Conservation (phyloP, 2,113 vertebrate species). For the Nyctereutes procyonoides region DNA sequence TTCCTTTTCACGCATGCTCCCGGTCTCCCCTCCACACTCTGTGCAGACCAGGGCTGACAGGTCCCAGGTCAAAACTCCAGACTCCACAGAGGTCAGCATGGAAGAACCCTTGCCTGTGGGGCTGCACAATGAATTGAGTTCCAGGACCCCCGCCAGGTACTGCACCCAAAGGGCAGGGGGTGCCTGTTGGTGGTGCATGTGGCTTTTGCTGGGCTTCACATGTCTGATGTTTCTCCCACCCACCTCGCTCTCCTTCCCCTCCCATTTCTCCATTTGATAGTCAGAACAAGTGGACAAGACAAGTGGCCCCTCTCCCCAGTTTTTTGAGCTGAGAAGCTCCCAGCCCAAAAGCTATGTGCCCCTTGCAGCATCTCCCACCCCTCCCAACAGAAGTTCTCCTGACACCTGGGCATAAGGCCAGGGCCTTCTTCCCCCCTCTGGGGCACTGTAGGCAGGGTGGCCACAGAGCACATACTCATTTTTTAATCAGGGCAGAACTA, state of each 20-base stretch:
- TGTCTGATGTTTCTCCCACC: conserved; percentile 8
- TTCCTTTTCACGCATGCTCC: accelerated
- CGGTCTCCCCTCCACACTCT: neutral
- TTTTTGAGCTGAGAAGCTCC: neutral
- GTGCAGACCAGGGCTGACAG: neutral
- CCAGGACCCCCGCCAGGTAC: neutral
- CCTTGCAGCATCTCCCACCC: neutral
- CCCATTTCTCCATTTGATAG: neutral
- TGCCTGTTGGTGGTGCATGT: neutral
- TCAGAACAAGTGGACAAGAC: neutral
- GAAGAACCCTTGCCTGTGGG: neutral
- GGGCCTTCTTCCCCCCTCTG: neutral
- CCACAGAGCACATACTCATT: no score
- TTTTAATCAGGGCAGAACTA: neutral
- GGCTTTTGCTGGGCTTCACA: conserved; percentile 25
- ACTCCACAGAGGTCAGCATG: neutral
- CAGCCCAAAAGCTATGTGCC: neutral
- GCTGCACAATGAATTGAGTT: neutral
- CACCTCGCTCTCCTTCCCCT: neutral
- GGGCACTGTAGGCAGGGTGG: accelerated
- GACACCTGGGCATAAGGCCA: neutral
- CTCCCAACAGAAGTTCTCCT: neutral
- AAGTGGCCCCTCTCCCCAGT: neutral
- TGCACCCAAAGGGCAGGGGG: neutral
- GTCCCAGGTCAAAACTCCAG: neutral